A percentile compares a stretch with the other conserved stretches of the same genome.
Evolutionary conservation across 2,113 vertebrate genomes (phyloP).

Genomic region (Peromyscus californicus): DNA sequence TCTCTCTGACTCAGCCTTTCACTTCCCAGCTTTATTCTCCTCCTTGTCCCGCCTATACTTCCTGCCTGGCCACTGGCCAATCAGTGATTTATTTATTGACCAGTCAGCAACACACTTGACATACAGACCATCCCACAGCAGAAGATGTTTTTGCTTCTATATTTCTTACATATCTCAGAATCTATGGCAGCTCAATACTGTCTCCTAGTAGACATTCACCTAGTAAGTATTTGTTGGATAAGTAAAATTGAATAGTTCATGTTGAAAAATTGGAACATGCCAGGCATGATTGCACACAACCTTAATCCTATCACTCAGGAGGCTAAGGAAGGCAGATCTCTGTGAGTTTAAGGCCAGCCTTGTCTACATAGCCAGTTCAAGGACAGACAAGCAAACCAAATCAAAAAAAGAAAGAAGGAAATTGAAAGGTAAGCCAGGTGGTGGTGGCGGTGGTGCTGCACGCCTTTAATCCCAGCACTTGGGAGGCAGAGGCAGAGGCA

Average conservation of each 20-base stretch:
- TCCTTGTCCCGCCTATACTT: too few species aligned
- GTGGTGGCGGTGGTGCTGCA: neutral
- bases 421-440: neutral
- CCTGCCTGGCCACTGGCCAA: too few species aligned
- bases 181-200: neutral
- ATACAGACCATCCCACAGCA: too few species aligned
- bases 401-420: neutral
- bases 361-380: neutral
- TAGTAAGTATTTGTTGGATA: slow-evolving; percentile 14
- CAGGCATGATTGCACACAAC: neutral
- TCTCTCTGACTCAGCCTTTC: too few species aligned
- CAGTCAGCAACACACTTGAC: too few species aligned
- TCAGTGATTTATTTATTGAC: too few species aligned
- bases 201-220: neutral
- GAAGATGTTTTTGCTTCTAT: slow-evolving; percentile 31
- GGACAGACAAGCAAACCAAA: neutral
- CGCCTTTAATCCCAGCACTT: neutral
- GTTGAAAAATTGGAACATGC: neutral
- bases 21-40: too few species aligned
- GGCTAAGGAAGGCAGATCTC: neutral
- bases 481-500: neutral
- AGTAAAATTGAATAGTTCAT: slow-evolving; percentile 21
- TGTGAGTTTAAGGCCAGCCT: neutral
- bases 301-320: neutral
- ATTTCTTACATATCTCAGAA: neutral